Percentiles rank a stretch among this genome's conserved stretches.
Conservation (phyloP, 2,113 vertebrate genomes). For the Cyrtonyx montezumae region DNA sequence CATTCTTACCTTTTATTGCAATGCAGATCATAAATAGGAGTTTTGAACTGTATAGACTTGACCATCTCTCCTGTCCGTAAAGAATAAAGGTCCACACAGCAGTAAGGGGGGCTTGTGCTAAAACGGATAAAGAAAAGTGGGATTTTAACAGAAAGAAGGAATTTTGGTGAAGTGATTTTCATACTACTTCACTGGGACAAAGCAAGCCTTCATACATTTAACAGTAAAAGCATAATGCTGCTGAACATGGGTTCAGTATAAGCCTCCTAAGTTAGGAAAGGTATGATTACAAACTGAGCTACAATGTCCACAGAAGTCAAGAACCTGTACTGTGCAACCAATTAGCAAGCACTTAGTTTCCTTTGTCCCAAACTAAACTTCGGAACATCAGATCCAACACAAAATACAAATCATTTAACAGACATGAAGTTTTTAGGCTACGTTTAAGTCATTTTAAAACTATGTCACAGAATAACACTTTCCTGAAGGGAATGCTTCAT, state of each 20-base stretch:
- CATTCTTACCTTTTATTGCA: conserved; percentile 91
- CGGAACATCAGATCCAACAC: background rate
- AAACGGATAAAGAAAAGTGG: conserved; percentile 21
- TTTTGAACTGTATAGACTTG: conserved; percentile 99
- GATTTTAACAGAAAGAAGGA: background rate
- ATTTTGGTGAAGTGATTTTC: background rate
- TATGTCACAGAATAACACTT: background rate
- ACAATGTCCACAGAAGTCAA: fast-evolving
- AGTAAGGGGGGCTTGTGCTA: conserved; percentile 94
- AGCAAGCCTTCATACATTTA: background rate
- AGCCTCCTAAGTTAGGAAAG: background rate
- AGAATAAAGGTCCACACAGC: conserved; percentile 95
- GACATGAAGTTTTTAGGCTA: background rate
- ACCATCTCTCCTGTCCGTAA: conserved; percentile 95
- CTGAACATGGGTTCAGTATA: background rate
- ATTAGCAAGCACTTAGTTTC: background rate
- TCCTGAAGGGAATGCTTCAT: background rate
- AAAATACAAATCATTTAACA: background rate
- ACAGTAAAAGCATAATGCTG: background rate
- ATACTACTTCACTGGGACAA: background rate
- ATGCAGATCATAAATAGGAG: conserved; percentile 95
- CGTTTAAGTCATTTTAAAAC: background rate
- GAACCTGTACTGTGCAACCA: background rate
- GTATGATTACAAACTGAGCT: background rate
- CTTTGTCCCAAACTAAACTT: background rate